phyloP scores from a whole-genome alignment of 1,140 invertebrate genomes.

The Alviniconcha marisindica region DNA sequence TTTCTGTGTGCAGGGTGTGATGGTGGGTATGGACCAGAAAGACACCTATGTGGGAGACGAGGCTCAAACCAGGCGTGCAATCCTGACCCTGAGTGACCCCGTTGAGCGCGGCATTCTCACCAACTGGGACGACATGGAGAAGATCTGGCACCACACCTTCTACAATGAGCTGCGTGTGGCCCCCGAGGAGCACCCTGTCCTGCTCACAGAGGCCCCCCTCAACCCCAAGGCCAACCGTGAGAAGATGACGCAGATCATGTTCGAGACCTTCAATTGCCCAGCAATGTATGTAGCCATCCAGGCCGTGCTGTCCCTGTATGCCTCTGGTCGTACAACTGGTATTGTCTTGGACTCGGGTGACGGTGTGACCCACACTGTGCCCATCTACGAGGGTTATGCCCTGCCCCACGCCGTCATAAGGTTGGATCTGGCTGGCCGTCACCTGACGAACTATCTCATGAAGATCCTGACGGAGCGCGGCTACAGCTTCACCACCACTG shows the following conservation, averaged over 20 bases:
- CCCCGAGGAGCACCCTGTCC: slow-evolving; percentile 79
- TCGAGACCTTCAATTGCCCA: slow-evolving; percentile 88
- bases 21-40: slow-evolving; percentile 72
- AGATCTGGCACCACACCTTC: slow-evolving; percentile 88
- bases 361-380: slow-evolving; percentile 96
- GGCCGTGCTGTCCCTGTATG: slow-evolving; percentile 75
- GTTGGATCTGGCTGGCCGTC: slow-evolving; percentile 94
- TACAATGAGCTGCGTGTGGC: slow-evolving; percentile 93
- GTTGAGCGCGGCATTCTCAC: slow-evolving; percentile 79
- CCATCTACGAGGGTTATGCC: slow-evolving; percentile 87
- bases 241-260: slow-evolving; percentile 79
- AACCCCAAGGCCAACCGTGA: slow-evolving; percentile 74
- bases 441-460: slow-evolving; percentile 95
- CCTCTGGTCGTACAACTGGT: slow-evolving; percentile 85
- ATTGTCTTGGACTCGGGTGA: slow-evolving; percentile 81
- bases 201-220: slow-evolving; percentile 77
- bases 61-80: slow-evolving; percentile 84
- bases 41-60: slow-evolving; percentile 78
- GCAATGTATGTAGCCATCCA: slow-evolving; percentile 77
- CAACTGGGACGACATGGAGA: slow-evolving; percentile 88
- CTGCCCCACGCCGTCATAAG: slow-evolving; percentile 88
- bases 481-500: slow-evolving; percentile 96
- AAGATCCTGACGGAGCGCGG: slow-evolving; percentile 97
- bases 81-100: slow-evolving; percentile 78
- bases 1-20: slow-evolving; percentile 47